Percentiles rank a stretch among this genome's conserved stretches.
These are phyloP conservation scores for Sycon ciliatum DNA, from an alignment of 37 sponge, comb jelly and placozoan genomes.

Conservation along the genomic window DNA sequence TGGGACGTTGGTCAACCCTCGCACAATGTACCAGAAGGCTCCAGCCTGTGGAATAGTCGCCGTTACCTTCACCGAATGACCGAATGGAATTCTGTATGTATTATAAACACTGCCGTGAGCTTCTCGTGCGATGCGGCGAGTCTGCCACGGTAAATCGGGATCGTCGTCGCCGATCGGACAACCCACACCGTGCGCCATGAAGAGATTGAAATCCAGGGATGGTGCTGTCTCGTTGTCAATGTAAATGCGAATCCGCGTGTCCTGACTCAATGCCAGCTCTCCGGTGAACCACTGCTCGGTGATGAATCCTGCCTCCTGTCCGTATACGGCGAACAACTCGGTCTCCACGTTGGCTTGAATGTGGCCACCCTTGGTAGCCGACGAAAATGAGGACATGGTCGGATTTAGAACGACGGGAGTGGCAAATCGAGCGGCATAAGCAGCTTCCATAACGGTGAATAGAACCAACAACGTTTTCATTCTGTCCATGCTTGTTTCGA, in stretches of 20 bases:
- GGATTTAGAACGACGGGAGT: too few species aligned
- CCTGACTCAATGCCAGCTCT: conserved; percentile 31
- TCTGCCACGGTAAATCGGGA: conserved; percentile 51
- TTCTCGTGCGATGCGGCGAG: conserved; percentile 30
- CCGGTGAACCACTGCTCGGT: conserved; percentile 75
- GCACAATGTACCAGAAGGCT: conserved; percentile 54
- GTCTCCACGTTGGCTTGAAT: conserved; percentile 41
- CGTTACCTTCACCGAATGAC: conserved; percentile 46
- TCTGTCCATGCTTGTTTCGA: too few species aligned
- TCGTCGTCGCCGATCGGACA: conserved; percentile 1
- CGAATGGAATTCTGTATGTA: conserved; percentile 56
- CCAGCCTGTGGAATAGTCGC: conserved; percentile 37
- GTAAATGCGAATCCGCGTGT: conserved; percentile 55
- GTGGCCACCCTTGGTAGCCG: conserved; percentile 55
- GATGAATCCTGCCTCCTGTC: conserved; percentile 54
- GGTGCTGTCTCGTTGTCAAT: conserved; percentile 51
- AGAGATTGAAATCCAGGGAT: conserved; percentile 51
- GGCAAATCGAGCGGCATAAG: too few species aligned
- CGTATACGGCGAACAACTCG: conserved; percentile 35
- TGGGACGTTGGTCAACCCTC: conserved; percentile 66
- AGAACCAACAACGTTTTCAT: too few species aligned
- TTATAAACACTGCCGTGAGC: conserved; percentile 44
- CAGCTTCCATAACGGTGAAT: too few species aligned
- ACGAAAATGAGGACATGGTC: conserved; percentile 51
- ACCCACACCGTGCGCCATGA: conserved; percentile 63